Evolutionary conservation across 2,888 invertebrate species (phyloP).

Genomic region (Acholoe squamosa): DNA sequence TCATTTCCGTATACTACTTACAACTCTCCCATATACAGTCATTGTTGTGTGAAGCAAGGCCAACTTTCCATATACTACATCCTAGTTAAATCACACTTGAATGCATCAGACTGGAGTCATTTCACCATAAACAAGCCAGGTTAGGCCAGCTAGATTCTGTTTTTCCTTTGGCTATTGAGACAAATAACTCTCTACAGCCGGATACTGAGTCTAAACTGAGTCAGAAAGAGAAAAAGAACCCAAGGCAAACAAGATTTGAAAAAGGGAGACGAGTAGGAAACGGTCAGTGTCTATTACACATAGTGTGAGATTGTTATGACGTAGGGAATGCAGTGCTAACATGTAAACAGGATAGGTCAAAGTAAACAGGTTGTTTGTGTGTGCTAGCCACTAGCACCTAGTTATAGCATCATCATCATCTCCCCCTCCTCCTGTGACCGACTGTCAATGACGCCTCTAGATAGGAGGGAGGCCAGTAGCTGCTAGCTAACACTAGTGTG

Average conservation of each 20-base stretch:
- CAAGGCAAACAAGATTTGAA: neutral
- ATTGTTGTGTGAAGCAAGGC: neutral
- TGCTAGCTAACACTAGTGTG: neutral
- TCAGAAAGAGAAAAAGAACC: neutral
- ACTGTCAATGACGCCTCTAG: slow-evolving; percentile 1
- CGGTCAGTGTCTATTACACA: slow-evolving; percentile 1
- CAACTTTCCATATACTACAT: neutral
- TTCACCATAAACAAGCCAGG: no score
- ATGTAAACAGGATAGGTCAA: slow-evolving; percentile 1
- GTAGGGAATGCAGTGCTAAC: neutral
- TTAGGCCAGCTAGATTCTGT: no score
- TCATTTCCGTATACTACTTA: slow-evolving; percentile 20
- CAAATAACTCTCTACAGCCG: neutral
- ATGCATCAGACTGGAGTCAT: no score
- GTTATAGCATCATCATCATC: neutral
- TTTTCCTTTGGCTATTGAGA: neutral
- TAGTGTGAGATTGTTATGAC: neutral
- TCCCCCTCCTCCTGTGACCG: neutral
- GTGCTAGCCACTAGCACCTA: neutral
- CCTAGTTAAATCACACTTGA: no score
- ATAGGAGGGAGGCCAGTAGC: neutral
- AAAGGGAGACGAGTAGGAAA: neutral
- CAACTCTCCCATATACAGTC: neutral
- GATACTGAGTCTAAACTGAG: neutral
- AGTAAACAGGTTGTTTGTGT: slow-evolving; percentile 40